phyloP scores from a whole-genome alignment of 1,140 invertebrate genomes.

The Hyposmocoma kahamanoa region DNA sequence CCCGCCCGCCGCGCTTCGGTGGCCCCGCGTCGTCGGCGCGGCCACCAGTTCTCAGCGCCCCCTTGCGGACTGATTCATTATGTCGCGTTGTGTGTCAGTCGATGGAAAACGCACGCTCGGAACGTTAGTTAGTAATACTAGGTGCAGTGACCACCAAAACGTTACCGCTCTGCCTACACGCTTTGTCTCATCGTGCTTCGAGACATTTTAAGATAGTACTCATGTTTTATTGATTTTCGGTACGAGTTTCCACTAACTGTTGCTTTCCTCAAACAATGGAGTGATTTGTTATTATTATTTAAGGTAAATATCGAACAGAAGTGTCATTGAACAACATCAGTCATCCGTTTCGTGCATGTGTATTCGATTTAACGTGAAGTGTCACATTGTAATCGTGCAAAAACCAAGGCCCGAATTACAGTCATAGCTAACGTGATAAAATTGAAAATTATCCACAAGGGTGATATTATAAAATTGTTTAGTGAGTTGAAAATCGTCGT shows the following conservation, averaged over 20 bases:
- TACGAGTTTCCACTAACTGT: constrained; percentile 34
- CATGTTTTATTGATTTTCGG: constrained; percentile 47
- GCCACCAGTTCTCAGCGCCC: too few relatives aligned
- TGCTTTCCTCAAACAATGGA: constrained; percentile 34
- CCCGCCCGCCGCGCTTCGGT: not conserved
- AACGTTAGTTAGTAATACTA: constrained; percentile 20
- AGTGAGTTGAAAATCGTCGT: constrained; percentile 29
- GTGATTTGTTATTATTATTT: constrained; percentile 42
- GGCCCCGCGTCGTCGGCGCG: too few relatives aligned
- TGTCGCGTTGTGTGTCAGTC: constrained; percentile 20
- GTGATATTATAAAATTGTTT: constrained; percentile 30
- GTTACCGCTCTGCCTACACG: constrained; percentile 27
- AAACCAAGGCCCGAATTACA: constrained; percentile 10
- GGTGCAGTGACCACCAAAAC: constrained; percentile 23
- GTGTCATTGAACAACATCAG: constrained; percentile 55
- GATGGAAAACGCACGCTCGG: constrained; percentile 24
- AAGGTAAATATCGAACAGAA: constrained; percentile 33
- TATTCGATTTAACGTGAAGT: constrained; percentile 31
- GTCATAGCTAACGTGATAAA: not conserved
- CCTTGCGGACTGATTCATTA: not conserved
- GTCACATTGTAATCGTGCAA: constrained; percentile 15
- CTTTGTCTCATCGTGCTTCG: constrained; percentile 31
- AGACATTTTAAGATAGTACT: constrained; percentile 11
- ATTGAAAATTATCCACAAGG: not conserved
- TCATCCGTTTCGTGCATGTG: constrained; percentile 58